These are phyloP conservation scores for Gobionotothen gibberifrons DNA, from an alignment of 2,797 vertebrate species.

Conservation along the genomic window DNA sequence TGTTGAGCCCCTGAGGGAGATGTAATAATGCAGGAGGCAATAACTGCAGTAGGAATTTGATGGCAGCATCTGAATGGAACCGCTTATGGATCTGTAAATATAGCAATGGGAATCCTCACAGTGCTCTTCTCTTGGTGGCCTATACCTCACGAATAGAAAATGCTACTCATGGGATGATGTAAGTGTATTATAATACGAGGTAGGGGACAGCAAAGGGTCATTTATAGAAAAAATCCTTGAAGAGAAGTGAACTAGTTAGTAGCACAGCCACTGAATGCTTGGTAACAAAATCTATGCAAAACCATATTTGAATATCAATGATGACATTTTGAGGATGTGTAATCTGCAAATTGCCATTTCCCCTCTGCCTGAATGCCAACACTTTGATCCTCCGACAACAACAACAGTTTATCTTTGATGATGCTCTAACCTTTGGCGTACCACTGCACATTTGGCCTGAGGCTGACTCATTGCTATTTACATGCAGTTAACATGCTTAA, in stretches of 20 bases:
- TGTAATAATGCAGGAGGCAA: constrained; percentile 8
- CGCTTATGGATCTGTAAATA: constrained; percentile 30
- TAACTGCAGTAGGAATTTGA: constrained; percentile 1
- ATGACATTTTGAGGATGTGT: constrained; percentile 33
- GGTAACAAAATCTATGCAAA: constrained; percentile 42
- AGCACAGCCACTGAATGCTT: neutral
- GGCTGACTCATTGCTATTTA: constrained; percentile 28
- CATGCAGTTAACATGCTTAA: constrained; percentile 54
- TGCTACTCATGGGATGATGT: constrained; percentile 11
- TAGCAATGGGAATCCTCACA: constrained; percentile 1
- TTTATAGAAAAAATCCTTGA: constrained; percentile 5
- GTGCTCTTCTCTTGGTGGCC: constrained; percentile 1
- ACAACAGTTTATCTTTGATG: constrained; percentile 8
- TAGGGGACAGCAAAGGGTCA: constrained; percentile 10
- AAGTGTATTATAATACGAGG: neutral
- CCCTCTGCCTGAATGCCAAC: constrained; percentile 6
- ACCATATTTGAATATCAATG: constrained; percentile 51
- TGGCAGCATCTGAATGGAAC: constrained; percentile 5
- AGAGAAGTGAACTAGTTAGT: constrained; percentile 4
- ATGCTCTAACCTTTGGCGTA: constrained; percentile 11
- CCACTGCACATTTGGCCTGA: constrained; percentile 23
- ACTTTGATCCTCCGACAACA: neutral
- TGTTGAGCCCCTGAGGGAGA: neutral
- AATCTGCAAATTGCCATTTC: constrained; percentile 16
- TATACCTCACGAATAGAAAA: constrained; percentile 23